These are phyloP conservation scores for Oreochromis aureus DNA, from an alignment of 2,113 vertebrate species.

Conservation along the genomic window DNA sequence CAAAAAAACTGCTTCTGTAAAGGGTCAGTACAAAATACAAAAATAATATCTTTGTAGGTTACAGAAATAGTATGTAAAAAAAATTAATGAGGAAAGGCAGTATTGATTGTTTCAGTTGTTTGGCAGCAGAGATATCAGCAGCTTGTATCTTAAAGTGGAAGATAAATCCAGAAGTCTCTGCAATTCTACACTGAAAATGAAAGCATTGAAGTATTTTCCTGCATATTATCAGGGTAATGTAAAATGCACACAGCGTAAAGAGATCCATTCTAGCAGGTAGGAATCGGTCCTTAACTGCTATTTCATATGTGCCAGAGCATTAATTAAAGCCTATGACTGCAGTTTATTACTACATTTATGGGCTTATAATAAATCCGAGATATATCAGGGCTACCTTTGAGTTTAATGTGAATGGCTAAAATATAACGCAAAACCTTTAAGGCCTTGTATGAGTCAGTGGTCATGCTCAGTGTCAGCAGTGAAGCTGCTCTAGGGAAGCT, in stretches of 20 bases:
- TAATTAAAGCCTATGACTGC: not conserved
- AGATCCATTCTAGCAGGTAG: not conserved
- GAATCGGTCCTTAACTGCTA: not conserved
- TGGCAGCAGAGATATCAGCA: not conserved
- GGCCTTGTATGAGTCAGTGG: slow-evolving; percentile 14
- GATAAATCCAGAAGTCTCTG: not conserved
- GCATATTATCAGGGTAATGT: not conserved
- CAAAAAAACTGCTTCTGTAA: not conserved
- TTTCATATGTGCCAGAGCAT: not conserved
- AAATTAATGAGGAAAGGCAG: not conserved
- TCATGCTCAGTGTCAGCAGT: not conserved
- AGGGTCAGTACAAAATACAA: not conserved
- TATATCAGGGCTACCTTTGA: not conserved
- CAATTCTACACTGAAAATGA: not conserved
- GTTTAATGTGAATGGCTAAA: not conserved
- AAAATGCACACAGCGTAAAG: not conserved
- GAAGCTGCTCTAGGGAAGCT: slow-evolving; percentile 16
- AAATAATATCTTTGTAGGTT: not conserved
- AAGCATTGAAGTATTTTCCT: not conserved
- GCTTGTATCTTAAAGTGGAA: not conserved
- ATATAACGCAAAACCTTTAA: not conserved
- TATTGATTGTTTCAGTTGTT: not conserved
- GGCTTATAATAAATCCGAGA: not conserved
- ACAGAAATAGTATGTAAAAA: not conserved
- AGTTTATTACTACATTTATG: not conserved